Base-by-base conservation (phyloP, 2,113 vertebrate species). In the Sebastes fasciatus region DNA sequence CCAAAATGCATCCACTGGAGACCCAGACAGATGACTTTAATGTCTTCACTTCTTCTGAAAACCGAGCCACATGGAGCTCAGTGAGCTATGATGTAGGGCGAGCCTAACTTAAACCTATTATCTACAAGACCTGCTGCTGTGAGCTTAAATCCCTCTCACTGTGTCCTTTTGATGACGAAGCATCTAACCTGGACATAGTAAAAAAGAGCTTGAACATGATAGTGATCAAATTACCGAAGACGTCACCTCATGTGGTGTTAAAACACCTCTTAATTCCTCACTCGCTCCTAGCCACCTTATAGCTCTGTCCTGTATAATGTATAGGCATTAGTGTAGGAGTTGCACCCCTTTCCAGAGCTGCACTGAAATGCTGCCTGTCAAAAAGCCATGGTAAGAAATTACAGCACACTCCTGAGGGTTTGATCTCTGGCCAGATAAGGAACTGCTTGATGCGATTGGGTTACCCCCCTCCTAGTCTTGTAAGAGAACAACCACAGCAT, bases 371-470 rank as follows among this genome's bases (percentile, higher is more conserved):
- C 64, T 75, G 21, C 79, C 81, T 86, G 86, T 92, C 84, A 91
- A 87, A 91, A 87, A 87, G 46, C 72, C 73, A 10, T 51, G 54
- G 79, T 70, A 79, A 91, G 82, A 87, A 89, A 89, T 85, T 67
- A 84, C 72, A 82, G 79, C 77, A 80, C 45, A 79, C 83, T 86
- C 76, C 68, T 82, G 73, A 77, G 84, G 85, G 85, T 93, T 84
- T 87, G 88, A 94, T 93, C 75, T 73, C 64, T 34, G 4, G 80
- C 80, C 85, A 91, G 87, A 95, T 95, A 92, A 92, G 58, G 71
- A 84, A 77, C 71, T 72, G 67, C 79, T 89, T 88, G 79, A 88
- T 79, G 69, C 74, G 83, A 86, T 82, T 90, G 65, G 58, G 69
- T 91, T 83, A 72, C 79, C 43, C 48, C 63, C 61, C 70, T 68